Evolutionary conservation across 2,797 vertebrate genomes (phyloP).

Genomic region (Amphiprion clarkii): DNA sequence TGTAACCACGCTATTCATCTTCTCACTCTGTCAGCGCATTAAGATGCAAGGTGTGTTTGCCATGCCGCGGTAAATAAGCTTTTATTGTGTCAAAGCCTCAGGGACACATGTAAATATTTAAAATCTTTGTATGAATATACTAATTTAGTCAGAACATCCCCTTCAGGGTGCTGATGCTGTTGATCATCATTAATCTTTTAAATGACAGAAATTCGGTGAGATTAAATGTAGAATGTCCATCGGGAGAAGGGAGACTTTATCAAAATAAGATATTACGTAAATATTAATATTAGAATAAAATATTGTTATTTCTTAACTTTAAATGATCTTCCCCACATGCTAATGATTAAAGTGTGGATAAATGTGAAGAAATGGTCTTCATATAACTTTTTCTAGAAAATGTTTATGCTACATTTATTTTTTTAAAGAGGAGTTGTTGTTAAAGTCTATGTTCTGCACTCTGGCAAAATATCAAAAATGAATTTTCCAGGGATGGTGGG

Average conservation of each 20-base stretch:
- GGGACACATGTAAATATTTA: conserved; percentile 82
- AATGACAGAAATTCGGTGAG: conserved; percentile 56
- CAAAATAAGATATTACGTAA: neutral
- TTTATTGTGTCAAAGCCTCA: conserved; percentile 75
- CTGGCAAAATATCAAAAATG: conserved; percentile 65
- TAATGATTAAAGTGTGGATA: too few species aligned
- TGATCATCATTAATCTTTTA: conserved; percentile 70
- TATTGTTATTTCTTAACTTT: neutral
- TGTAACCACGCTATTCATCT: conserved; percentile 78
- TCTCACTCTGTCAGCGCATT: conserved; percentile 70
- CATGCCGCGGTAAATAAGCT: conserved; percentile 80
- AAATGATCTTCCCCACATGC: neutral
- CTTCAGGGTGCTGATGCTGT: conserved; percentile 46
- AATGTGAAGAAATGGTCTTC: neutral
- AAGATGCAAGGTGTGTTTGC: conserved; percentile 78
- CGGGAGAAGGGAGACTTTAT: neutral
- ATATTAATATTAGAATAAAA: too few species aligned
- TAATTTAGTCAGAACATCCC: conserved; percentile 73
- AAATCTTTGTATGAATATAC: conserved; percentile 76
- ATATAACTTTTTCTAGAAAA: conserved; percentile 13
- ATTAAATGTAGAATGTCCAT: conserved; percentile 28
- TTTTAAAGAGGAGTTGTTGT: conserved; percentile 39
- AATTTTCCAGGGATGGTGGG: conserved; percentile 67
- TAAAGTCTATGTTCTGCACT: conserved; percentile 47
- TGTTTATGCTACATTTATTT: conserved; percentile 35